phyloP scores from a whole-genome alignment of 2,113 vertebrate genomes.

The Pristiophorus japonicus region DNA sequence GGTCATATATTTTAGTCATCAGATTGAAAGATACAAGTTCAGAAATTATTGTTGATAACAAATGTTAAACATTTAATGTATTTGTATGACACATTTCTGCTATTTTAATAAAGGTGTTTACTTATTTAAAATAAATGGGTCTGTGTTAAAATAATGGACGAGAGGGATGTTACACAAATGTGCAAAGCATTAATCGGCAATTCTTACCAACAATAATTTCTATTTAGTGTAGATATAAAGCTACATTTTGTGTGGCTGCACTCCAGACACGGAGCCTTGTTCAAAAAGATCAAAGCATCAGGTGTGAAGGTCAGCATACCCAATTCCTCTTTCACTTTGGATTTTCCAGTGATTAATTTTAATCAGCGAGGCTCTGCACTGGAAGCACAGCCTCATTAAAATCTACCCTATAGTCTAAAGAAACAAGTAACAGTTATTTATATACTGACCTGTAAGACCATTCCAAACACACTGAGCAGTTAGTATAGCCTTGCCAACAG shows the following conservation, averaged over 20 bases:
- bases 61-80: background rate
- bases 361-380: background rate
- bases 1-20: background rate
- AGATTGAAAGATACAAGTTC: background rate
- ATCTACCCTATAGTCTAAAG: background rate
- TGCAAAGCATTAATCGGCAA: background rate
- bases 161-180: background rate
- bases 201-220: background rate
- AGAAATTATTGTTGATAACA: background rate
- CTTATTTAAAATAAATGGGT: background rate
- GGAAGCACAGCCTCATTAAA: background rate
- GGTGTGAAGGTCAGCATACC: background rate
- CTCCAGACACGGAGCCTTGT: background rate
- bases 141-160: background rate
- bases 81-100: background rate
- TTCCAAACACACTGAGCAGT: background rate
- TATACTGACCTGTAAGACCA: background rate
- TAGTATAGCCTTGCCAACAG: background rate
- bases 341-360: conserved; percentile 1
- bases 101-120: background rate
- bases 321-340: background rate
- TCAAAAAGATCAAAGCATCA: background rate
- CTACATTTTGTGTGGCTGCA: background rate
- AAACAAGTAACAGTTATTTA: background rate
- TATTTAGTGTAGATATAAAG: background rate